Evolutionary conservation across 2,797 vertebrate genomes (phyloP), one percentile per base, ranked within the genome.

Genomic region (Myotis pilosus): DNA sequence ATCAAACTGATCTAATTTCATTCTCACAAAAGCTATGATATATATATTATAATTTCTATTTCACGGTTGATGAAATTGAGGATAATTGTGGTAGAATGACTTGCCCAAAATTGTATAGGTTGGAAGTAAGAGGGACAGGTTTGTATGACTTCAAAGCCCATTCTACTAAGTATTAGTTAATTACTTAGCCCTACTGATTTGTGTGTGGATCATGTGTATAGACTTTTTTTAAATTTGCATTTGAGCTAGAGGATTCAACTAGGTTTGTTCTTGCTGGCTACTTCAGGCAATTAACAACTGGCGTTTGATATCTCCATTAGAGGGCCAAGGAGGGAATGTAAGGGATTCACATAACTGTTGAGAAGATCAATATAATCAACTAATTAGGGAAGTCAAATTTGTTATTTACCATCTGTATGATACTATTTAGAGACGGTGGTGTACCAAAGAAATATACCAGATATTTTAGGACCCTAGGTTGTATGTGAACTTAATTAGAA

Each of bases 1-100:
- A 89, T 44, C 12, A 68, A 78, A 85, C 13, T 88, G n/a, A 93
- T 89, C 30, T 75, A 74, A 62, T 68, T 84, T 55, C n/a, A 85
- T 55, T 81, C 41, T 47, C 41, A 38, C 17, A 88, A 60, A 87
- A 72, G 55, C 53, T 47, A 11, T 68, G 51, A 44, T 19, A 79
- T 53, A 55, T 19, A 51, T 28, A 44, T 72, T 92, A 64, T 66
- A 16, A 87, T 86, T 12, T 51, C 30, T 72, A 25, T 47, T 82
- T 88, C 30, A 92, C 13, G 53, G 23, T 33, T 38, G 17, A 95
- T 79, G 33, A 66, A 94, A 47, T 19, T 33, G 9, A 87, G 53
- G 30, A 28, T 78, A 74, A 83, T 2, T 6, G 7, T 69, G n/a
- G 15, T 33, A 30, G 12, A 89, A 9, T 30, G 20, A 55, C 36